Evolutionary conservation across 2,797 vertebrate species (phyloP).

Genomic region (Acanthiza pusilla): DNA sequence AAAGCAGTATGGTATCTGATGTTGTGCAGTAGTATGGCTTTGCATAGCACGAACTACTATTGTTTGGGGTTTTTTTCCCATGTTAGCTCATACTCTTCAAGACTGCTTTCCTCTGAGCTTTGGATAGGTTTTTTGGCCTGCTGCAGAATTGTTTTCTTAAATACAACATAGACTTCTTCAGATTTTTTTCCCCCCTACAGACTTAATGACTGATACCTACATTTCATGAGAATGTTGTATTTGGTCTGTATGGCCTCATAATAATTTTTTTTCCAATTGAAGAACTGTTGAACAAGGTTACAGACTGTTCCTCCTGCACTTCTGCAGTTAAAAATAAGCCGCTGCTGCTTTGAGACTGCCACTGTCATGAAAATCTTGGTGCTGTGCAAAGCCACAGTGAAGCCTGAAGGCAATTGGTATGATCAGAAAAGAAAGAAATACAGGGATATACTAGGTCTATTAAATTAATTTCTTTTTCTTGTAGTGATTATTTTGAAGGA

Average conservation of each 20-base stretch:
- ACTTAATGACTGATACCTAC: background rate
- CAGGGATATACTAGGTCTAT: fast-evolving
- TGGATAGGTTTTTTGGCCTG: background rate
- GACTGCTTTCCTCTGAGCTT: background rate
- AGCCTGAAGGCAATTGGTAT: background rate
- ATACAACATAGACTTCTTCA: background rate
- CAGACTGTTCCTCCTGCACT: background rate
- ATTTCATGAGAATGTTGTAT: background rate
- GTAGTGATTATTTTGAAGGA: background rate
- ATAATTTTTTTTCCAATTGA: background rate
- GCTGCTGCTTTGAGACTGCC: background rate
- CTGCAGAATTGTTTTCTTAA: background rate
- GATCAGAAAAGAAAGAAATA: background rate
- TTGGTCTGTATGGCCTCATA: background rate
- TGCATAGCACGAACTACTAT: background rate
- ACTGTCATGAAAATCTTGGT: background rate
- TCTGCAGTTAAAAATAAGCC: background rate
- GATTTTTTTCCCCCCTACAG: too few species aligned
- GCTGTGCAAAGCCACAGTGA: background rate
- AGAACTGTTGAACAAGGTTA: background rate
- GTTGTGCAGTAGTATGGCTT: background rate
- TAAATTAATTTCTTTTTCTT: background rate
- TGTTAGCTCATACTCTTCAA: background rate
- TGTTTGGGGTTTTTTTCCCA: background rate
- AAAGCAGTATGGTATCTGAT: background rate